Evolutionary conservation across 2,888 invertebrate species (phyloP).

Genomic region (Dendrolimus pini): DNA sequence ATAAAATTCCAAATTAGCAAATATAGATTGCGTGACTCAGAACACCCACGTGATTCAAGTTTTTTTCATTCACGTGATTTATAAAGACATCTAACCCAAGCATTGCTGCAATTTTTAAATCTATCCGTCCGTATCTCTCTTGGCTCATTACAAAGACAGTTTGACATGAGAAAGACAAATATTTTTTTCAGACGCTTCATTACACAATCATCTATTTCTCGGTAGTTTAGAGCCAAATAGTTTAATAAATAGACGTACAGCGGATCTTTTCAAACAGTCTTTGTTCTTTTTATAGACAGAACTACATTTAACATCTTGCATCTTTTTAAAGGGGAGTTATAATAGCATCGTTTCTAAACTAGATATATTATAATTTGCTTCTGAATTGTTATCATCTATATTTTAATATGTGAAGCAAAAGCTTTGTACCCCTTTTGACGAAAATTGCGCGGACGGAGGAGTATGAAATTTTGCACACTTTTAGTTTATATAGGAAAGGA

Average conservation of each 20-base stretch:
- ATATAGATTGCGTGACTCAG: no score
- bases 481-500: no score
- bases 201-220: neutral
- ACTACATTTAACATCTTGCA: neutral
- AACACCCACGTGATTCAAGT: no score
- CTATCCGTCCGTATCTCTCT: neutral
- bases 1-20: no score
- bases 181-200: neutral
- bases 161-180: neutral
- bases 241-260: neutral
- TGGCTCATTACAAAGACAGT: neutral
- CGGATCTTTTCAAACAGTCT: neutral
- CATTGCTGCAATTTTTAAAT: no score
- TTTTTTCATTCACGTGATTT: no score
- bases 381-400: no score
- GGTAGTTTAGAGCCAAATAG: neutral
- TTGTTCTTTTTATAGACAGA: neutral
- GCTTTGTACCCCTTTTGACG: no score
- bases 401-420: no score
- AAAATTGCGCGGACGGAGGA: no score
- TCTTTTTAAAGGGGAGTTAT: neutral
- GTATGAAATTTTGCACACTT: no score
- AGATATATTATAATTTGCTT: neutral
- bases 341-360: neutral
- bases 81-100: no score